These are phyloP conservation scores for Gila orcuttii DNA, from an alignment of 2,113 vertebrate species.

Conservation along the genomic window DNA sequence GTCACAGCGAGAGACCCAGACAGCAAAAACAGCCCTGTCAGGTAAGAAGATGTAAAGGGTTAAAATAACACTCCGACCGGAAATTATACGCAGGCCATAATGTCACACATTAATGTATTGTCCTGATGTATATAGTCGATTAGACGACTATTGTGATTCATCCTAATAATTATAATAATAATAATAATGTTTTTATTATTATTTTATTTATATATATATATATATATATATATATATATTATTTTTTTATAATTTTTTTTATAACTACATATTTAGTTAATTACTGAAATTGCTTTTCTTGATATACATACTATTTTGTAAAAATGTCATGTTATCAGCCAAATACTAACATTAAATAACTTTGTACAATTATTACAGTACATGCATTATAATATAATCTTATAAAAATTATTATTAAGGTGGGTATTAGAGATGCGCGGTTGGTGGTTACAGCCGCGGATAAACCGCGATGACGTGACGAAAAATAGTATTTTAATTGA, in stretches of 20 bases:
- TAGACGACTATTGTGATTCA: no score
- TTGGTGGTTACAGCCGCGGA: no score
- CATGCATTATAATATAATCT: neutral
- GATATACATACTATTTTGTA: neutral
- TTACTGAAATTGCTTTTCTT: neutral
- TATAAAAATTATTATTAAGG: neutral
- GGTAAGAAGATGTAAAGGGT: conserved; percentile 72
- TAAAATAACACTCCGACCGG: neutral
- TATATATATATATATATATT: no score
- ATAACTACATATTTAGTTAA: neutral
- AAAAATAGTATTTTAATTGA: no score
- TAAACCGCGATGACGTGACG: no score
- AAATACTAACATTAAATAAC: neutral
- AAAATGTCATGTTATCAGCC: neutral
- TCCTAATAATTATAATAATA: no score
- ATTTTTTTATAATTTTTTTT: no score
- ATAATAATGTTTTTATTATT: no score
- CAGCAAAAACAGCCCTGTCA: conserved; percentile 86
- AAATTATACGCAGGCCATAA: no score
- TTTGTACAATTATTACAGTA: neutral
- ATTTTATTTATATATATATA: no score
- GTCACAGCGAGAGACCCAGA: conserved; percentile 93
- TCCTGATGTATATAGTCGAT: no score
- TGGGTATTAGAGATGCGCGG: neutral
- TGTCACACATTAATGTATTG: no score